Base-by-base conservation (phyloP, 2,797 vertebrate species). In the Cuniculus paca region DNA sequence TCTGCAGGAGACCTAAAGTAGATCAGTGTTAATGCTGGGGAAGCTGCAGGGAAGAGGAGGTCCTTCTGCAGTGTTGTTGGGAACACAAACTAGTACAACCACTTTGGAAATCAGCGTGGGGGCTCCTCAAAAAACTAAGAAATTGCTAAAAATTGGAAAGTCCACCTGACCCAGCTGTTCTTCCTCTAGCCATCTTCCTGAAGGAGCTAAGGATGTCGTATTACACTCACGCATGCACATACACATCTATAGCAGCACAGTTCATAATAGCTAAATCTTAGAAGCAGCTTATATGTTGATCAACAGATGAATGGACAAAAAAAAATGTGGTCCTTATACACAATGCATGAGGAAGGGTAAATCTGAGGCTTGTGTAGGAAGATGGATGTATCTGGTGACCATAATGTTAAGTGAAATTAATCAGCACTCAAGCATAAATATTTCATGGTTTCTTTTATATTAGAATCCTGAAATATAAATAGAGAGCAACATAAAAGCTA, bases 1-100 rank as follows among this genome's bases (percentile, higher is more conserved):
- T 75, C 19, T 10, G 0, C 19, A 6, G 26, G 24, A 70, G 48
- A 45, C 2, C 2, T 10, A 36, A 24, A 9, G 11, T 34, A 56
- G 36, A 5, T 28, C 11, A 6, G 3, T 24, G 7, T 9, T 10
- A 70, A 36, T 13, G 22, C 22, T 5, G 39, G 4, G 1, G 22
- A 45, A 24, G 70, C 70, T 13, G 10, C 5, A 2, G 24, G 24
- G 70, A 45, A 14, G 42, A 39, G 39, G 24, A 42, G 7, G 10
- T n/a, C 24, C 12, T 6, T 72, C 22, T 11, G 22, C 39, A 12
- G 11, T 45, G 39, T 28, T 45, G 11, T 28, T 45, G 70, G 24
- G 22, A 45, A 13, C 14, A 39, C 20, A 26, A 45, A 74, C 39
- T 26, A 13, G 11, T 74, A 14, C 70, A 14, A 13, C 11, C 22